Evolutionary conservation across 2,888 invertebrate species (phyloP).

Genomic region (Drosophila suboccidentalis): DNA sequence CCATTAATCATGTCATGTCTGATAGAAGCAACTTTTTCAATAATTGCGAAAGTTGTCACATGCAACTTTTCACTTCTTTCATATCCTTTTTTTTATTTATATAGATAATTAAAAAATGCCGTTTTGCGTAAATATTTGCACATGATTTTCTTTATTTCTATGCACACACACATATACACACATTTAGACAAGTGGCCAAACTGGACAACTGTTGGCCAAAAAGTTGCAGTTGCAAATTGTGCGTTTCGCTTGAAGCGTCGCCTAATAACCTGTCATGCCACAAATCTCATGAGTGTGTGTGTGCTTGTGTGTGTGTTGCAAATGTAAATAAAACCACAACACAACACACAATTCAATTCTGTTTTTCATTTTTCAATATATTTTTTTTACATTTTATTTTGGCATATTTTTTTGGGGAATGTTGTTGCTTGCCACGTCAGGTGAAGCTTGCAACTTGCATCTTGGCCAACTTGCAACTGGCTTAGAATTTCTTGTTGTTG

Average conservation of each 20-base stretch:
- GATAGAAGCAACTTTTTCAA: constrained; percentile 39
- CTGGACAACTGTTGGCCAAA: constrained; percentile 49
- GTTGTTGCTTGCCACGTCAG: constrained; percentile 66
- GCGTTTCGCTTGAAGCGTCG: constrained; percentile 69
- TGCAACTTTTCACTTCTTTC: constrained; percentile 55
- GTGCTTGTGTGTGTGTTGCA: constrained; percentile 34
- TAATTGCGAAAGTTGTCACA: constrained; percentile 62
- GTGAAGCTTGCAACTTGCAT: constrained; percentile 66
- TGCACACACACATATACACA: constrained; percentile 17
- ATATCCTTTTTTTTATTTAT: constrained; percentile 37
- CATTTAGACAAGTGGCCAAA: constrained; percentile 63
- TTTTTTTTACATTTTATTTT: constrained; percentile 33
- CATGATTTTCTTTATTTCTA: constrained; percentile 57
- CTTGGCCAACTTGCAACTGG: constrained; percentile 58
- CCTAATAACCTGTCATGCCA: constrained; percentile 84
- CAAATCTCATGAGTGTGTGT: constrained; percentile 60
- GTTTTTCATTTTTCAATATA: constrained; percentile 33
- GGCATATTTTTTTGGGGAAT: constrained; percentile 66
- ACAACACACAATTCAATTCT: constrained; percentile 71
- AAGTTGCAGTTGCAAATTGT: constrained; percentile 64
- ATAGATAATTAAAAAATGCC: constrained; percentile 55
- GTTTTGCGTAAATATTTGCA: constrained; percentile 51
- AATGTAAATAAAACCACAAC: constrained; percentile 72
- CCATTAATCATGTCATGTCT: constrained; percentile 38
- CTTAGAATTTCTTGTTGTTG: constrained; percentile 59